phyloP scores from a whole-genome alignment of 2,113 vertebrate genomes.

The Pseudopodoces humilis region DNA sequence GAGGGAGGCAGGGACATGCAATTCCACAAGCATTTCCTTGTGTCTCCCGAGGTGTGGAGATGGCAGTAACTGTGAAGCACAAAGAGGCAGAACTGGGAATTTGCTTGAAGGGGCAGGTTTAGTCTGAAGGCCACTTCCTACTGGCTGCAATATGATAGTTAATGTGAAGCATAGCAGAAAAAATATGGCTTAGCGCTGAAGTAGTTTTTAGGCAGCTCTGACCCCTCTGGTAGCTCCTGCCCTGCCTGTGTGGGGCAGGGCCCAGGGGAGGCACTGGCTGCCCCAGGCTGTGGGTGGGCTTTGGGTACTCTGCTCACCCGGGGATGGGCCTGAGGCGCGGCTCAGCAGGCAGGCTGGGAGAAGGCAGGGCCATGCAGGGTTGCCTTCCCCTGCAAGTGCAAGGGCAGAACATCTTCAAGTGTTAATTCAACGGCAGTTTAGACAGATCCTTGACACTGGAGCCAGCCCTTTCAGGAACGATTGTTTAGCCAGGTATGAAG shows the following conservation, averaged over 20 bases:
- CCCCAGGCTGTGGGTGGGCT: fast-evolving
- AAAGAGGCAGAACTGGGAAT: fast-evolving
- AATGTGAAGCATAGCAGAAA: neutral
- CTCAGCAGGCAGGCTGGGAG: neutral
- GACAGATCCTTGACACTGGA: neutral
- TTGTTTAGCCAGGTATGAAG: no score
- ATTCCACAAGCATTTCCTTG: neutral
- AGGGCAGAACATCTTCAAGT: fast-evolving
- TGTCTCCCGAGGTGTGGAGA: fast-evolving
- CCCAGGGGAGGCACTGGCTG: neutral
- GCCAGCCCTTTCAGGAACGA: neutral
- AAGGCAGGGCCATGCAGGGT: fast-evolving
- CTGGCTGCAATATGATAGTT: neutral
- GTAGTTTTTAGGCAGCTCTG: fast-evolving
- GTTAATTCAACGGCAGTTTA: neutral
- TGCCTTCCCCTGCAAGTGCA: neutral
- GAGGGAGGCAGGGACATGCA: fast-evolving
- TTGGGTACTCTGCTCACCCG: fast-evolving
- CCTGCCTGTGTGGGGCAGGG: neutral
- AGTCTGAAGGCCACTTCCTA: neutral
- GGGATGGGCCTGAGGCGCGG: fast-evolving
- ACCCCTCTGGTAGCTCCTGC: no score
- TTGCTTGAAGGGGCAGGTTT: fast-evolving
- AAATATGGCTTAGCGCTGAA: fast-evolving
- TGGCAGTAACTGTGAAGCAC: neutral